phyloP scores from a whole-genome alignment of 2,888 invertebrate genomes.

The Pocota personata region DNA sequence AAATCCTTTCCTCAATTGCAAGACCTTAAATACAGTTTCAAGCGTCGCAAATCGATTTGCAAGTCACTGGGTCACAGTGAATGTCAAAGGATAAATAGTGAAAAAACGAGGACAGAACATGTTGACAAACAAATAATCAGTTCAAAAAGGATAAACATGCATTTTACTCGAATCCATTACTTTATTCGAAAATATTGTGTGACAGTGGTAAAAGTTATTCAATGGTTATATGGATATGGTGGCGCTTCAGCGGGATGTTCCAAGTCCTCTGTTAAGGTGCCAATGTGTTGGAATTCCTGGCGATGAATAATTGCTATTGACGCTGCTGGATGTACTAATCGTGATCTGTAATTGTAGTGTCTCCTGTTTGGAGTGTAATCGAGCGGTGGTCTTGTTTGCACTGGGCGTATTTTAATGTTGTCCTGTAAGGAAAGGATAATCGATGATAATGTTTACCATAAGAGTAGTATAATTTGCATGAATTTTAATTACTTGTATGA shows the following conservation, averaged over 20 bases:
- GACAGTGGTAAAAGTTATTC: constrained; percentile 29
- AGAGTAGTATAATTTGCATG: neutral
- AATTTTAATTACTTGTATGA: constrained; percentile 21
- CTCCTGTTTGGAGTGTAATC: constrained; percentile 62
- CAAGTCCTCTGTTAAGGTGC: constrained; percentile 15
- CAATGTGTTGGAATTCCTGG: constrained; percentile 17
- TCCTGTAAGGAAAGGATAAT: constrained; percentile 48
- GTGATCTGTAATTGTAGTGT: constrained; percentile 54
- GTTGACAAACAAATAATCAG: constrained; percentile 62
- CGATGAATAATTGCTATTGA: constrained; percentile 34
- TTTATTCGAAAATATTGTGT: constrained; percentile 49
- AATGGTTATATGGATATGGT: constrained; percentile 31
- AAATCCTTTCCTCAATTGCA: neutral
- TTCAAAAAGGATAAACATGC: constrained; percentile 48
- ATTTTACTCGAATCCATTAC: constrained; percentile 57
- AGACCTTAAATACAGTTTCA: constrained; percentile 34
- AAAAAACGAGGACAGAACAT: constrained; percentile 15
- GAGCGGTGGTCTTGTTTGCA: constrained; percentile 50
- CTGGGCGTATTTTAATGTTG: constrained; percentile 26
- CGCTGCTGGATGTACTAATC: constrained; percentile 44
- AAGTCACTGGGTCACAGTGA: neutral
- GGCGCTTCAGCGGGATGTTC: neutral
- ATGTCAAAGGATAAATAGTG: constrained; percentile 14
- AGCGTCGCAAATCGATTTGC: constrained; percentile 20
- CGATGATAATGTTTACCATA: constrained; percentile 15